Evolutionary conservation across 2,797 vertebrate species (phyloP).

Genomic region (Monodelphis domestica): DNA sequence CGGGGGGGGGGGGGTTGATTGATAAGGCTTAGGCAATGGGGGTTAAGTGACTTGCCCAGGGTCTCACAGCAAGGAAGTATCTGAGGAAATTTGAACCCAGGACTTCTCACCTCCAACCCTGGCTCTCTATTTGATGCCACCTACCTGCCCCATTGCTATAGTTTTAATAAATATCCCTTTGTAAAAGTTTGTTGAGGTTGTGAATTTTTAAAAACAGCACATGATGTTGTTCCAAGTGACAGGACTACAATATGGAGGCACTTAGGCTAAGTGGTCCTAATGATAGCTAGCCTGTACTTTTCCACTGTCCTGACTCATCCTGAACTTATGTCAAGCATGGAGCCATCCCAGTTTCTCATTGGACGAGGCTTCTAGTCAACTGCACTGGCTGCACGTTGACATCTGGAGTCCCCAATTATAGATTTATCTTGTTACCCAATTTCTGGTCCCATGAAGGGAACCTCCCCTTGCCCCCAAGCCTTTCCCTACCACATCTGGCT

Average conservation of each 20-base stretch:
- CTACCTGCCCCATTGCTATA: too few relatives aligned
- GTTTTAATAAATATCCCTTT: background rate
- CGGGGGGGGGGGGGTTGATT: too few relatives aligned
- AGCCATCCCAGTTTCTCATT: background rate
- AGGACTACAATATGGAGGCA: background rate
- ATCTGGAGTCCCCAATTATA: background rate
- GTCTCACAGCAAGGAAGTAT: too few relatives aligned
- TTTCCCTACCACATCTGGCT: background rate
- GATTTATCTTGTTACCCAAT: background rate
- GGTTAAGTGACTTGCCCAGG: too few relatives aligned
- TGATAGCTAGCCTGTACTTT: background rate
- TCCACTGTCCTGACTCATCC: background rate
- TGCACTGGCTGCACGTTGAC: background rate
- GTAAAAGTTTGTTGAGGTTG: background rate
- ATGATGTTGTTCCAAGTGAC: background rate
- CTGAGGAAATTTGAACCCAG: too few relatives aligned
- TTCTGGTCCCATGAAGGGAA: background rate
- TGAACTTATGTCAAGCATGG: background rate
- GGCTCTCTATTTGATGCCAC: too few relatives aligned
- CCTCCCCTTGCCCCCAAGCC: background rate
- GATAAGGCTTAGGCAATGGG: too few relatives aligned
- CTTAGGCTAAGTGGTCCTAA: background rate
- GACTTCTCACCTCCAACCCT: too few relatives aligned
- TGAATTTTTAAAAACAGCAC: background rate
- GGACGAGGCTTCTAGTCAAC: background rate